Evolutionary conservation across 2,888 invertebrate species (phyloP), one percentile per base, ranked within the genome.

Genomic region (Crematogaster levior): DNA sequence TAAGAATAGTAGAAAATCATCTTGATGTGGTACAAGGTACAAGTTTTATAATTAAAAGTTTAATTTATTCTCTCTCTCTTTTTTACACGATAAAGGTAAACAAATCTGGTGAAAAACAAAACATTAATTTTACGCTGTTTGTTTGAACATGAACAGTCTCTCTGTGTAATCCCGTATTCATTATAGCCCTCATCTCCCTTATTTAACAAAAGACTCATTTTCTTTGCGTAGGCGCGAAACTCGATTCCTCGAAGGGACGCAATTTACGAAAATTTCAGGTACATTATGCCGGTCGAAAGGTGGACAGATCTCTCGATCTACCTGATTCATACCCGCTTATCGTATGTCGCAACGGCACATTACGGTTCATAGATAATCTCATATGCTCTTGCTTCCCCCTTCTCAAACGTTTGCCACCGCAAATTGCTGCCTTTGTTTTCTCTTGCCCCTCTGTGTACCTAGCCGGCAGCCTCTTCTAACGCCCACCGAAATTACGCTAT

Each of bases 301-400:
- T 75, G 27, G 30, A 75, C 40, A 34, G 46, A 18, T 34, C 40
- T 61, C 24, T 74, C 46, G 46, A 51, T 18, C 10, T n/a, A 34
- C 3, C 12, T 56, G 34, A 79, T 68, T 43, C 56, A 43, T 34
- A 15, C 1, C 51, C 1, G 27, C 48, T 87, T 85, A 83, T 72
- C 58, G 63, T 82, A 84, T 86, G 75, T 81, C 58, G 61, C 83
- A 87, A 86, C 66, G 82, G 79, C 56, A 65, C 87, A 48, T 65
- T 63, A 61, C 37, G 24, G 43, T 58, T 77, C 30, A 83, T 60
- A 79, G 30, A 51, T 81, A 82, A 84, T 88, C 72, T 37, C 60
- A 21, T 80, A 61, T 58, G 63, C 63, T 46, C 27, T 80, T 75
- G 79, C 79, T 0, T 56, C 24, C 3, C 56, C 68, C 61, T 87